These are phyloP conservation scores for Aphidoletes aphidimyza DNA, from an alignment of 2,888 invertebrate genomes.

Conservation along the genomic window DNA sequence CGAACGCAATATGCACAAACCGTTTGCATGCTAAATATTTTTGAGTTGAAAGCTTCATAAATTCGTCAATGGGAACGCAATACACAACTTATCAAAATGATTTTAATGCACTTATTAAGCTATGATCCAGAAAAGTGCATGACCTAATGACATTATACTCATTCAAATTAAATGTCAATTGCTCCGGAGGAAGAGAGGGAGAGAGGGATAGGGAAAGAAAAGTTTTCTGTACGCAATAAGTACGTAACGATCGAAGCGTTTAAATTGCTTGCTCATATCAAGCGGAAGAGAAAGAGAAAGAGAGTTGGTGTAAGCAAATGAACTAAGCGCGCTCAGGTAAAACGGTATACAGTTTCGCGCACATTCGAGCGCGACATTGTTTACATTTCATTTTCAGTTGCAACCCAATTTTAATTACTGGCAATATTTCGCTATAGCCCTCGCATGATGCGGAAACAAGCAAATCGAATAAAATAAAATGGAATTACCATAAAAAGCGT, in stretches of 20 bases:
- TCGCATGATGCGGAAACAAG: neutral
- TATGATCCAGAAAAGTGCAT: neutral
- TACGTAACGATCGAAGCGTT: neutral
- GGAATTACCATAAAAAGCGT: neutral
- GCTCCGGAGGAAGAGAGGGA: no score
- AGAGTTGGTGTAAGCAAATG: no score
- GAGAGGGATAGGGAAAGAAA: no score
- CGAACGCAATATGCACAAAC: no score
- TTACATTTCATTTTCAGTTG: constrained; percentile 23
- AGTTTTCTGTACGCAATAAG: neutral
- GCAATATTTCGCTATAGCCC: neutral
- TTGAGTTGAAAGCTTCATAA: neutral
- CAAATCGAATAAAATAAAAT: neutral
- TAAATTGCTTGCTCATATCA: no score
- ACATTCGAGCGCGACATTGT: neutral
- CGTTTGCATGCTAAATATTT: neutral
- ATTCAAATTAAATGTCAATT: neutral
- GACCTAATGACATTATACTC: neutral
- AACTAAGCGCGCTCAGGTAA: no score
- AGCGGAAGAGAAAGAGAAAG: no score
- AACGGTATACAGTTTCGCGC: neutral
- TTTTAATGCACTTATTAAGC: constrained; percentile 5
- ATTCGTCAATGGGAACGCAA: neutral
- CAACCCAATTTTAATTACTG: constrained; percentile 2
- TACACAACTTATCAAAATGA: neutral